These are phyloP conservation scores for Drosophila kanapiae DNA, from an alignment of 1,140 invertebrate genomes.

Conservation along the genomic window DNA sequence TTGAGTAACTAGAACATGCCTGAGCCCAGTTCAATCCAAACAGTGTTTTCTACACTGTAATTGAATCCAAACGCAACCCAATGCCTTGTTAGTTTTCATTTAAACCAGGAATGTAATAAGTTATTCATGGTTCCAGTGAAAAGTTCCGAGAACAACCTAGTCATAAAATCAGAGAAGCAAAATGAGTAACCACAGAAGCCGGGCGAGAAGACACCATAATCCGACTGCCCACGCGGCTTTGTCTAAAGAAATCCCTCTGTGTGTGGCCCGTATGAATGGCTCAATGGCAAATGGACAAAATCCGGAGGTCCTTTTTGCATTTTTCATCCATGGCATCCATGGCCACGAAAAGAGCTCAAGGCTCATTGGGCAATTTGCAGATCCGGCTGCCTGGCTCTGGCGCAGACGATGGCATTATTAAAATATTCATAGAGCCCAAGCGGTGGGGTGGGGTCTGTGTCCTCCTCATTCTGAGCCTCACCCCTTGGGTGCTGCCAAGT, in stretches of 20 bases:
- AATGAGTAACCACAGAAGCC: background rate
- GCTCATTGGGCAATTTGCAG: constrained; percentile 66
- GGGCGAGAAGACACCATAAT: constrained; percentile 8
- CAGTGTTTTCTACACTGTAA: background rate
- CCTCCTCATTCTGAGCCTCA: background rate
- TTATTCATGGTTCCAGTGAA: constrained; percentile 9
- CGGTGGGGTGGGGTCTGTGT: constrained; percentile 7
- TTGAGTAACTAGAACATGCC: background rate
- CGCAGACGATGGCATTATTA: constrained; percentile 64
- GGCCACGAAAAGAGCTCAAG: constrained; percentile 64
- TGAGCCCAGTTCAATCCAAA: background rate
- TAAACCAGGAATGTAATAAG: background rate
- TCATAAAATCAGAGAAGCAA: constrained; percentile 2
- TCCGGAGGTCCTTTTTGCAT: constrained; percentile 44
- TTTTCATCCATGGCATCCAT: constrained; percentile 45
- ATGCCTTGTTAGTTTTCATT: background rate
- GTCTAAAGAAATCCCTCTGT: constrained; percentile 12
- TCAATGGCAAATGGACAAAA: constrained; percentile 24
- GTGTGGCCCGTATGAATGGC: constrained; percentile 11
- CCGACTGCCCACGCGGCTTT: constrained; percentile 44
- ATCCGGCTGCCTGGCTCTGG: constrained; percentile 5
- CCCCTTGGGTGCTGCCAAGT: constrained; percentile 44
- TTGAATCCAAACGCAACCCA: background rate
- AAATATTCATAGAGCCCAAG: constrained; percentile 70
- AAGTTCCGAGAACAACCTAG: background rate